Conservation (phyloP, 2,888 invertebrate species). For the Fragum sueziense region DNA sequence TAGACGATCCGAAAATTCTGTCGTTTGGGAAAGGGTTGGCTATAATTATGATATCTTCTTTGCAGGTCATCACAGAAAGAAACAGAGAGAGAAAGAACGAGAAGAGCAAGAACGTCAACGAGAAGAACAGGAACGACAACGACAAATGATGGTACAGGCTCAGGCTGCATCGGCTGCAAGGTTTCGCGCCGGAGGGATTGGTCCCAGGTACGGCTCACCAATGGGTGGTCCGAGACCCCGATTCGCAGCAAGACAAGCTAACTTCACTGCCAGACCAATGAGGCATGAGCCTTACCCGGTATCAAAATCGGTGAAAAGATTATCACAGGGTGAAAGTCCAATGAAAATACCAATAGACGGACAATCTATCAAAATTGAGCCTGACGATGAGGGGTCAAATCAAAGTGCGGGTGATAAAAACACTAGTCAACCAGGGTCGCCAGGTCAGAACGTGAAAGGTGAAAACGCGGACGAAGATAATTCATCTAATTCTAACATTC, state of each 20-base stretch:
- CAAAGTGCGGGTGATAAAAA: neutral
- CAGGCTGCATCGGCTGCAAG: neutral
- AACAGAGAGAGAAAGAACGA: conserved; percentile 20
- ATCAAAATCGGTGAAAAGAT: conserved; percentile 23
- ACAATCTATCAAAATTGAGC: conserved; percentile 43
- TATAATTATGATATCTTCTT: too few relatives aligned
- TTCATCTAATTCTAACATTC: conserved; percentile 31
- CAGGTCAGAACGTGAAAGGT: conserved; percentile 8
- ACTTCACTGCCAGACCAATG: conserved; percentile 22
- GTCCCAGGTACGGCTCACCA: conserved; percentile 1
- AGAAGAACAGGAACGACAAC: conserved; percentile 32
- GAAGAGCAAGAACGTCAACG: conserved; percentile 28
- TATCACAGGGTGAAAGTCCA: neutral
- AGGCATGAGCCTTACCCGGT: conserved; percentile 47
- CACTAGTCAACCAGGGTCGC: conserved; percentile 18
- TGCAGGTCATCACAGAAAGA: conserved; percentile 48
- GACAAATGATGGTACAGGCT: conserved; percentile 12
- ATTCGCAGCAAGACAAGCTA: conserved; percentile 11
- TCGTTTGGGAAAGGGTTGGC: too few relatives aligned
- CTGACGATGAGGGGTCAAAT: conserved; percentile 26
- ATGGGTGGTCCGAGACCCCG: neutral
- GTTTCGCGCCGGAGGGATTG: neutral
- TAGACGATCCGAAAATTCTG: too few relatives aligned
- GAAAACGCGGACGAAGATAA: conserved; percentile 24
- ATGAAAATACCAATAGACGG: conserved; percentile 16